Evolutionary conservation across 2,113 vertebrate species (phyloP), one percentile per base, ranked within the genome.

Genomic region (Agelaius tricolor): DNA sequence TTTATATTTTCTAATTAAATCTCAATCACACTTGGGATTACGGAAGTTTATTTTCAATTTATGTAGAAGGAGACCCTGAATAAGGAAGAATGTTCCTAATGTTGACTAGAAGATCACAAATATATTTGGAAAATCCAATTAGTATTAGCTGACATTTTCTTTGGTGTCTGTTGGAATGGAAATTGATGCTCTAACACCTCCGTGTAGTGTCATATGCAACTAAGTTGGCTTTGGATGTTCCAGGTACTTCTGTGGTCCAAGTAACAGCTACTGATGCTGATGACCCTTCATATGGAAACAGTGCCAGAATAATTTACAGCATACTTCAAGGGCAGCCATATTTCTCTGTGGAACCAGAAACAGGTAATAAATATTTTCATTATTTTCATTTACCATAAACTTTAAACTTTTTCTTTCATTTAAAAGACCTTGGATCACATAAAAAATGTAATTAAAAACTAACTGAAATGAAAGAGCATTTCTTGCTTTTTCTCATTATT

Each of bases 321-420:
- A 98, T 98, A 39, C 98, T 98, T 61, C 98, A 98, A 87, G 98
- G 98, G 30, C 98, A 98, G 55, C 98, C 98, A 2, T 98, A 98
- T 94, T 98, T 98, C 97, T 98, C 98, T 15, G 98, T 98, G 97
- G 98, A 98, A 74, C 97, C 98, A 63, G 98, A 98, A 98, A 98
- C 98, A 98, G 98, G 98, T 98, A 52, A 97, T 96, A 46, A 92
- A 77, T 82, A 74, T 28, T 37, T 33, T 28, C 22, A 55, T 73
- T 31, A 11, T 46, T 91, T 80, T 68, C 14, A 30, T 37, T 72
- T 84, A 31, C 11, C 4, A 39, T 27, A 73, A 85, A 67, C 17
- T 41, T 58, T 55, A 17, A 54, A 39, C 5, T 37, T 69, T 62
- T 43, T n/a, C 8, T 73, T 79, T 85, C 6, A 55, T 68, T 90